Conservation (phyloP, 2,888 invertebrate genomes). For the Lochmaea crataegi region DNA sequence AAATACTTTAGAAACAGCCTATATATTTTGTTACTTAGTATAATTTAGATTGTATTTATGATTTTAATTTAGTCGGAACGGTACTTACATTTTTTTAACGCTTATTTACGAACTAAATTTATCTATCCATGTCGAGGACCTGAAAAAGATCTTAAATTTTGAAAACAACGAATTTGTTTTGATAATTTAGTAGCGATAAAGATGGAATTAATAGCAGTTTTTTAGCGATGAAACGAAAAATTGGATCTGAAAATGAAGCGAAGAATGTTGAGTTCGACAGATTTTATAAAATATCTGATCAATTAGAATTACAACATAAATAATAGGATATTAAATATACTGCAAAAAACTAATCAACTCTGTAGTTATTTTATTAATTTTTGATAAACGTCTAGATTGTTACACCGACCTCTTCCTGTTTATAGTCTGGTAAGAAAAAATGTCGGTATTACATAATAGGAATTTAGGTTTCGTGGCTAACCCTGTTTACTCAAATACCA, state of each 20-base stretch:
- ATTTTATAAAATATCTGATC: not conserved
- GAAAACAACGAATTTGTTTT: conserved; percentile 29
- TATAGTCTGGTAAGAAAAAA: conserved; percentile 29
- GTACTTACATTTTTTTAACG: conserved; percentile 30
- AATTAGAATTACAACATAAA: not conserved
- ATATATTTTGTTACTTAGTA: no score
- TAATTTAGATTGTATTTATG: not conserved
- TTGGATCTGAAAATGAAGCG: conserved; percentile 8
- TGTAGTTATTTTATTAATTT: not conserved
- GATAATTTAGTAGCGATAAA: conserved; percentile 32
- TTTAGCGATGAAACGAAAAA: conserved; percentile 23
- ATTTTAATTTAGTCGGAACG: not conserved
- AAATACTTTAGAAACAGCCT: no score
- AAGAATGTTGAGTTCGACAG: not conserved
- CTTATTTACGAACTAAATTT: conserved; percentile 23
- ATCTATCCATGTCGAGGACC: conserved; percentile 31
- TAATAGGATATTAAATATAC: not conserved
- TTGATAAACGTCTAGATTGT: not conserved
- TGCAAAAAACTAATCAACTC: not conserved
- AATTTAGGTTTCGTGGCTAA: conserved; percentile 37
- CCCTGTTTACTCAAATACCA: conserved; percentile 37
- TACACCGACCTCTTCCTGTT: conserved; percentile 23
- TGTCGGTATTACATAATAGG: conserved; percentile 30
- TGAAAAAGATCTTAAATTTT: conserved; percentile 38
- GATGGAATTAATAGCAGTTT: conserved; percentile 10